A percentile compares a stretch with the other conserved stretches of the same genome.
Evolutionary conservation across 2,888 invertebrate species (phyloP).

Genomic region (Nemapogon koenigi): DNA sequence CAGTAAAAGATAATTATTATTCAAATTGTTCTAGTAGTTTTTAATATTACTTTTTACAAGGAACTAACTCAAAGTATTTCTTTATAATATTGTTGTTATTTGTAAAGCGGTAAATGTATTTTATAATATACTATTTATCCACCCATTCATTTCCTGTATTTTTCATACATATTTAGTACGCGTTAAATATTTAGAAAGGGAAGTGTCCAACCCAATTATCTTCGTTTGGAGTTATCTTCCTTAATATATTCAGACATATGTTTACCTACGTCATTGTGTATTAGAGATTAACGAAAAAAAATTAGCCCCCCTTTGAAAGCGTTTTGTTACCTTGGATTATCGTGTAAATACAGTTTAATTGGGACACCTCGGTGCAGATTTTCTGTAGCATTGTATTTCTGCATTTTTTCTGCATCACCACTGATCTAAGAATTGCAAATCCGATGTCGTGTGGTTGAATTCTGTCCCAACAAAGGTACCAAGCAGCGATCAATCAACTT

Average conservation of each 20-base stretch:
- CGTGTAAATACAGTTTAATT: conserved; percentile 49
- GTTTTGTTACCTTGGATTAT: conserved; percentile 27
- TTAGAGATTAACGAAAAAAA: conserved; percentile 10
- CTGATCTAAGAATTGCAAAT: conserved; percentile 2
- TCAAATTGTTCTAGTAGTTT: too few relatives aligned
- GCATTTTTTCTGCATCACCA: neutral
- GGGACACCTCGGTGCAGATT: conserved; percentile 26
- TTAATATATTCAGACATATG: conserved; percentile 24
- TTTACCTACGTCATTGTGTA: conserved; percentile 17
- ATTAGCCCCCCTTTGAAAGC: conserved; percentile 1
- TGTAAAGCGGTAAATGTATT: too few relatives aligned
- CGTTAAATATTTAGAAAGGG: conserved; percentile 21
- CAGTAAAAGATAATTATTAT: too few relatives aligned
- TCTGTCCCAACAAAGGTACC: conserved; percentile 17
- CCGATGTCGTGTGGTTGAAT: conserved; percentile 11
- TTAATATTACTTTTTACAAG: too few relatives aligned
- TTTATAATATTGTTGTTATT: too few relatives aligned
- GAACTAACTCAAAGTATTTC: too few relatives aligned
- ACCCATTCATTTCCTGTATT: too few relatives aligned
- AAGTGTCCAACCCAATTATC: conserved; percentile 35
- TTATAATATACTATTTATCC: too few relatives aligned
- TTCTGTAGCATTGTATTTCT: too few relatives aligned
- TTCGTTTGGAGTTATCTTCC: conserved; percentile 22
- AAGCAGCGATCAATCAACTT: conserved; percentile 25
- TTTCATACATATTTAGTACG: too few relatives aligned